Conservation (phyloP, 2,888 invertebrate species). For the Baccha elongata region DNA sequence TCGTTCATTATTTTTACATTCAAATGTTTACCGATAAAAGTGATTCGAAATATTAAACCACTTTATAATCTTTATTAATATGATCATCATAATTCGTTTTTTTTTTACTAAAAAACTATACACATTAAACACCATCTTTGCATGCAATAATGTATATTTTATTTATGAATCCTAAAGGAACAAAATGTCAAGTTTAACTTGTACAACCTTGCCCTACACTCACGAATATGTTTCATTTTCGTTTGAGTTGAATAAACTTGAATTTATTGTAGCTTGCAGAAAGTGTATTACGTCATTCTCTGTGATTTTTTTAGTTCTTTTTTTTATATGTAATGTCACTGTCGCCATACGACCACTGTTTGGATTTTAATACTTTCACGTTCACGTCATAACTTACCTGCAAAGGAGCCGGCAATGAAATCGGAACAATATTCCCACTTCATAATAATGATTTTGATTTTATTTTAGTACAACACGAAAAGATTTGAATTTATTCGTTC, state of each 20-base stretch:
- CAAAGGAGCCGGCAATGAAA: conserved; percentile 85
- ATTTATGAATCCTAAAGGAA: not conserved
- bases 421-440: conserved; percentile 82
- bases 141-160: not conserved
- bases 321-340: not conserved
- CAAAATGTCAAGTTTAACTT: conserved; percentile 43
- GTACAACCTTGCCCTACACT: conserved; percentile 13
- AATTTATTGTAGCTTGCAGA: conserved; percentile 16
- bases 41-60: no score
- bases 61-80: no score
- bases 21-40: no score
- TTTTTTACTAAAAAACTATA: no score
- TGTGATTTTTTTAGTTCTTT: not conserved
- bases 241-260: conserved; percentile 59
- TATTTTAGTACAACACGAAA: conserved; percentile 25
- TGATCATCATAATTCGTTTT: no score
- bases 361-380: conserved; percentile 3
- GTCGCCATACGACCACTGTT: conserved; percentile 15
- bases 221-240: conserved; percentile 39
- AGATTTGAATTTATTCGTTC: conserved; percentile 1
- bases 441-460: conserved; percentile 72
- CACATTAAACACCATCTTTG: no score
- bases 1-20: no score
- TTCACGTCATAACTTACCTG: conserved; percentile 81
- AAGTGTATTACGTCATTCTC: conserved; percentile 54